Evolutionary conservation across 2,113 vertebrate genomes (phyloP), one percentile per base, ranked within the genome.

Genomic region (Rhinoderma darwinii): DNA sequence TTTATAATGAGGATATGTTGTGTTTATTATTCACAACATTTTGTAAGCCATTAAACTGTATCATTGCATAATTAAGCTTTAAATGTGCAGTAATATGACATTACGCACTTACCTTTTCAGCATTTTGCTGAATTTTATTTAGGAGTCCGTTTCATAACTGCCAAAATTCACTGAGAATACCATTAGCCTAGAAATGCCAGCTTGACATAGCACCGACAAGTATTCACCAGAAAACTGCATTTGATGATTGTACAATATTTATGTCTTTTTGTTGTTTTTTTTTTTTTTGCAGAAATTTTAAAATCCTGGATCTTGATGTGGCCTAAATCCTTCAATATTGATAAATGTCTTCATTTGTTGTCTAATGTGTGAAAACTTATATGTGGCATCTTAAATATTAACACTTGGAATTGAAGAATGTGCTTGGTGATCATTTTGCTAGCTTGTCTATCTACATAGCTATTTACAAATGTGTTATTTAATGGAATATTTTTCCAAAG

Each of bases 161-260:
- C 63, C 78, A 82, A 87, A 82, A 74, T 73, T 87, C 54, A 51
- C 68, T 54, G 11, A 47, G 85, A 70, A 87, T 82, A 70, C 39
- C 78, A 78, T 82, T 90, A 90, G 84, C 82, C 70, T 30, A 89
- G 77, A 89, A 72, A 70, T 89, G 82, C 81, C 88, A 88, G 80
- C 90, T 75, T 87, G 84, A 88, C 1, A 0, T 73, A 63, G 87
- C 77, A 41, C 81, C 89, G 80, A 86, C 75, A 54, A 0, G 56
- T 20, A 17, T 86, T 86, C 81, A 84, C 11, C 54, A 27, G 77
- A 88, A 88, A 88, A 88, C 68, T 39, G 54, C 0, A 41, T 17
- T 89, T 90, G 89, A 61, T 73, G 89, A 79, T 14, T 54, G 76
- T 81, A 61, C 0, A 0, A 5, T 2, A 22, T 77, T 74, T 73